phyloP scores from a whole-genome alignment of 2,113 vertebrate species.

The Brachyistius frenatus region DNA sequence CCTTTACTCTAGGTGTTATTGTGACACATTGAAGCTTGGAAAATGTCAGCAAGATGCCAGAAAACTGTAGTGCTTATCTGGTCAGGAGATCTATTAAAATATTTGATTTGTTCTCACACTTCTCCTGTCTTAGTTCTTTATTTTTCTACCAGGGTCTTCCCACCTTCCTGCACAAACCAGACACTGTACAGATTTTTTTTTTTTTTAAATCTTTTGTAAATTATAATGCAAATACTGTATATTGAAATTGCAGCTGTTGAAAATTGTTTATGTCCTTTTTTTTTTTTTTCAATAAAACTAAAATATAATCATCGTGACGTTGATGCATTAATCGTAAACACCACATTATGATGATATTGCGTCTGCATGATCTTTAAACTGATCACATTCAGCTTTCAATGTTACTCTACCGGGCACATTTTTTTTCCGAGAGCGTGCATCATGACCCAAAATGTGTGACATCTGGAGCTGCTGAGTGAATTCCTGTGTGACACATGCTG shows the following conservation, averaged over 20 bases:
- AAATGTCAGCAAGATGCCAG: conserved; percentile 38
- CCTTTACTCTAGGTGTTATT: conserved; percentile 15
- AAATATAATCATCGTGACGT: conserved; percentile 21
- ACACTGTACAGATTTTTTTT: conserved; percentile 93
- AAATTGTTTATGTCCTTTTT: conserved; percentile 74
- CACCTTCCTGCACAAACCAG: conserved; percentile 91
- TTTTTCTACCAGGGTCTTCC: conserved; percentile 88
- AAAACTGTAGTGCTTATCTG: conserved; percentile 41
- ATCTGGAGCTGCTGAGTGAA: conserved; percentile 36
- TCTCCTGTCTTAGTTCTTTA: conserved; percentile 67
- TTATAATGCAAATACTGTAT: conserved; percentile 77
- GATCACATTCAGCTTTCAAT: neutral
- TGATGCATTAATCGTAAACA: conserved; percentile 35
- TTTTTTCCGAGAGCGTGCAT: conserved; percentile 19
- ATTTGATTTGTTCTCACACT: conserved; percentile 38
- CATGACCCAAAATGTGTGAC: conserved; percentile 46
- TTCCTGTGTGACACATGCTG: conserved; percentile 16
- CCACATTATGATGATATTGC: neutral
- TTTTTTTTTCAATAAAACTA: conserved; percentile 81
- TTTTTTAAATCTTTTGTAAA: conserved; percentile 80
- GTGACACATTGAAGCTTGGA: conserved; percentile 36
- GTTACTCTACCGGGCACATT: neutral
- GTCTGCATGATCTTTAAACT: neutral
- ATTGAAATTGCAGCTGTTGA: conserved; percentile 84
- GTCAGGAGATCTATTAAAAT: conserved; percentile 27